Conservation (phyloP, 2,797 vertebrate species). For the Tokudaia tokunoshimensis region DNA sequence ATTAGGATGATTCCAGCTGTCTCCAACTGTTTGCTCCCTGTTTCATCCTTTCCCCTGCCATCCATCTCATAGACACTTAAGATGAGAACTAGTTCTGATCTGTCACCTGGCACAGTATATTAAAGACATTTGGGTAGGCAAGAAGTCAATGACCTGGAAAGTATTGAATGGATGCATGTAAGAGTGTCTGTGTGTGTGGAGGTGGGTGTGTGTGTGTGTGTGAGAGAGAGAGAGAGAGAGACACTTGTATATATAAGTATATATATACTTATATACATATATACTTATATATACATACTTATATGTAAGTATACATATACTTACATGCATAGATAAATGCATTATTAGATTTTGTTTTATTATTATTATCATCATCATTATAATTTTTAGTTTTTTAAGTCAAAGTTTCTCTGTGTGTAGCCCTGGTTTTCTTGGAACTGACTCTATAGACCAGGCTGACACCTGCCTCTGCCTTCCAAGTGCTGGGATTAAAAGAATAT, state of each 20-base stretch:
- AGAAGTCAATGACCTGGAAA: background rate
- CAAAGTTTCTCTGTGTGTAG: background rate
- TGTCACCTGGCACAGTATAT: background rate
- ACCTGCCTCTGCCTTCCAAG: background rate
- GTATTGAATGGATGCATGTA: background rate
- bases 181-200: no score
- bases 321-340: background rate
- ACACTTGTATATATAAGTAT: no score
- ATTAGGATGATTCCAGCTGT: background rate
- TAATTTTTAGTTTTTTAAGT: background rate
- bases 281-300: no score
- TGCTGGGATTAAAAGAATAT: background rate
- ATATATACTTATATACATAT: no score
- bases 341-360: background rate
- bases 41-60: background rate
- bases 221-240: no score
- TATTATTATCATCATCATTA: no score
- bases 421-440: background rate
- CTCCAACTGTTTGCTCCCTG: background rate
- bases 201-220: no score
- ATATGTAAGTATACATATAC: no score
- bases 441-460: background rate
- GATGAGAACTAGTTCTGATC: background rate
- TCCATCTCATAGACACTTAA: background rate
- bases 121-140: background rate